Conservation (phyloP, 2,888 invertebrate genomes). For the Seira ritae region DNA sequence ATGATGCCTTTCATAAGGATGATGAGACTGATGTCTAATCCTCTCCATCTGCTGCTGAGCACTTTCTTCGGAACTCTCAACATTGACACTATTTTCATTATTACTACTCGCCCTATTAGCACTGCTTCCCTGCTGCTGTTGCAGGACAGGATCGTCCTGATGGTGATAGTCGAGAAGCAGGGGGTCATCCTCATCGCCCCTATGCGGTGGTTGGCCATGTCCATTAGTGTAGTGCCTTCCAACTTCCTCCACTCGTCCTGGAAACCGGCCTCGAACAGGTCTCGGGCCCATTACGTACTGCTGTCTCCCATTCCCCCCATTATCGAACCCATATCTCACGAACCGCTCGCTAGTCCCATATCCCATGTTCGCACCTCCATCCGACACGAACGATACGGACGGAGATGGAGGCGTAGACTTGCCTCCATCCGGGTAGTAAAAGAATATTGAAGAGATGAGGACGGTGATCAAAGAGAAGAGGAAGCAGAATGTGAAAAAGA, state of each 20-base stretch:
- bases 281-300: conserved; percentile 55
- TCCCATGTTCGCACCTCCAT: conserved; percentile 21
- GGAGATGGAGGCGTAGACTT: conserved; percentile 55
- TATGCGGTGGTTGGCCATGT: conserved; percentile 31
- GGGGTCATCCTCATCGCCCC: conserved; percentile 47
- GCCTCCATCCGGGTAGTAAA: conserved; percentile 70
- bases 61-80: neutral
- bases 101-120: conserved; percentile 35
- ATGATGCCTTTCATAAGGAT: conserved; percentile 52
- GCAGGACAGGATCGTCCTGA: conserved; percentile 52
- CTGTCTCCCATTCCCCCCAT: conserved; percentile 28
- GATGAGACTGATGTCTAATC: conserved; percentile 60
- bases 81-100: conserved; percentile 11
- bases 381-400: conserved; percentile 45
- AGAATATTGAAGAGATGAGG: conserved; percentile 67
- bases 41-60: conserved; percentile 40
- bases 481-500: conserved; percentile 72
- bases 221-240: conserved; percentile 47
- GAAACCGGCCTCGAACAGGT: conserved; percentile 36
- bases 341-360: conserved; percentile 34
- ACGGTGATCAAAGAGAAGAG: conserved; percentile 70
- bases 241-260: conserved; percentile 45
- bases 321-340: conserved; percentile 43
- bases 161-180: conserved; percentile 49
- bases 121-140: conserved; percentile 25